Evolutionary conservation across 2,888 invertebrate species (phyloP).

Genomic region (Drosophila maculinotata): DNA sequence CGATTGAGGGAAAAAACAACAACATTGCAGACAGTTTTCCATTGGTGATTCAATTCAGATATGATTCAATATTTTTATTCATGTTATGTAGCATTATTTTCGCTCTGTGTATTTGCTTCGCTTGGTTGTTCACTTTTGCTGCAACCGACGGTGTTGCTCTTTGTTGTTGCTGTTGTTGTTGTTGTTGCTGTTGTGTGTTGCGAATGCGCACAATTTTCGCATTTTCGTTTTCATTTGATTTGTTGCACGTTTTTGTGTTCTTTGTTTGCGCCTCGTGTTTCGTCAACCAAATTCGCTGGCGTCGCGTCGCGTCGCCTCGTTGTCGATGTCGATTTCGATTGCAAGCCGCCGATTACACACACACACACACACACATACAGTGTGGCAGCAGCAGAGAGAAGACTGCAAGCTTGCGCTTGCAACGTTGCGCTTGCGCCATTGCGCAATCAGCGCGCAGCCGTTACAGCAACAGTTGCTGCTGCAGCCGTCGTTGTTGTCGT

Average conservation of each 20-base stretch:
- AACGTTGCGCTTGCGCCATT: slow-evolving; percentile 49
- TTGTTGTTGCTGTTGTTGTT: slow-evolving; percentile 8
- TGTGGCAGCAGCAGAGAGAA: slow-evolving; percentile 9
- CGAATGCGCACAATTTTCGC: slow-evolving; percentile 45
- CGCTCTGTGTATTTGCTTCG: too few relatives aligned
- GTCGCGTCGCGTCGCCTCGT: slow-evolving; percentile 15
- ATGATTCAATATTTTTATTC: too few relatives aligned
- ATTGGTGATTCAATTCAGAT: too few relatives aligned
- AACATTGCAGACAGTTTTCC: too few relatives aligned
- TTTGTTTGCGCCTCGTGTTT: slow-evolving; percentile 49
- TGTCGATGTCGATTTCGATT: slow-evolving; percentile 53
- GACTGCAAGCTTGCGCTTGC: slow-evolving; percentile 49
- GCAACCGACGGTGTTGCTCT: slow-evolving; percentile 1
- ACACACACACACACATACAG: slow-evolving; percentile 11
- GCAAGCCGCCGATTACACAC: slow-evolving; percentile 47
- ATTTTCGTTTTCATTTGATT: slow-evolving; percentile 62
- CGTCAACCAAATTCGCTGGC: slow-evolving; percentile 54
- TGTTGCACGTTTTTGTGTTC: slow-evolving; percentile 56
- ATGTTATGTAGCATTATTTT: too few relatives aligned
- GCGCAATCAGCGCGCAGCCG: slow-evolving; percentile 37
- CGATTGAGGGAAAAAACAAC: too few relatives aligned
- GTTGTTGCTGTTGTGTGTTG: slow-evolving; percentile 34
- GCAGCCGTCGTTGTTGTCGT: slow-evolving; percentile 12
- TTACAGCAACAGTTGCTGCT: slow-evolving; percentile 45
- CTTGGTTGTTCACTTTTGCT: too few relatives aligned